phyloP scores from a whole-genome alignment of 2,888 invertebrate species.

The Eulithis prunata region DNA sequence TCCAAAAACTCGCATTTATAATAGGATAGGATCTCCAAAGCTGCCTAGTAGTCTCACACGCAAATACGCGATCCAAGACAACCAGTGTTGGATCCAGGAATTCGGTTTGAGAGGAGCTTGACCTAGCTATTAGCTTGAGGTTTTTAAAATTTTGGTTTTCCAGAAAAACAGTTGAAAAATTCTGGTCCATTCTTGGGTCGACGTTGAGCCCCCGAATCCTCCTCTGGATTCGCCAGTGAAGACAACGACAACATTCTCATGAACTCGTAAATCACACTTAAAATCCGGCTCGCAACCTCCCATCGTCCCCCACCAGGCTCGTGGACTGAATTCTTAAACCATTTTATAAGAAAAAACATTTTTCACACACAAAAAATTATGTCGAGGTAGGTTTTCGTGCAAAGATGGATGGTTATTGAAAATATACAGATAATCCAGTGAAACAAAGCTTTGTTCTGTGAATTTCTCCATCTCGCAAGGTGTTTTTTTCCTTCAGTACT shows the following conservation, averaged over 20 bases:
- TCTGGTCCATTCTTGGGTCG: too few relatives aligned
- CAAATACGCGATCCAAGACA: conserved; percentile 63
- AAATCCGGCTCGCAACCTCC: conserved; percentile 65
- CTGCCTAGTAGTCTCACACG: conserved; percentile 43
- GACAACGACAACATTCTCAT: conserved; percentile 49
- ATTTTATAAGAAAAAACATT: conserved; percentile 46
- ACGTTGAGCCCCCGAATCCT: too few relatives aligned
- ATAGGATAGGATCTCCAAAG: not conserved
- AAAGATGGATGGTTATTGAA: conserved; percentile 36
- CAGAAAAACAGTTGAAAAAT: too few relatives aligned
- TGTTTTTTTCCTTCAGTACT: too few relatives aligned
- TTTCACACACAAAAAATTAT: conserved; percentile 33
- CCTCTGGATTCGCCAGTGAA: too few relatives aligned
- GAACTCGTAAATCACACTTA: conserved; percentile 79
- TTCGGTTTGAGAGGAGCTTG: too few relatives aligned
- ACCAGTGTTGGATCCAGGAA: conserved; percentile 37
- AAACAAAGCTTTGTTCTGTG: not conserved
- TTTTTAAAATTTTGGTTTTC: too few relatives aligned
- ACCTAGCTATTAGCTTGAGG: too few relatives aligned
- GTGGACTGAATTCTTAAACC: conserved; percentile 72
- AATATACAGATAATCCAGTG: not conserved
- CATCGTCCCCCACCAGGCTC: conserved; percentile 55
- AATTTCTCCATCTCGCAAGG: too few relatives aligned
- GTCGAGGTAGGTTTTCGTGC: conserved; percentile 11
- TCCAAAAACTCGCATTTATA: not conserved